These are phyloP conservation scores for Polydrusus pterygomalis DNA, from an alignment of 2,888 invertebrate genomes.

Conservation along the genomic window DNA sequence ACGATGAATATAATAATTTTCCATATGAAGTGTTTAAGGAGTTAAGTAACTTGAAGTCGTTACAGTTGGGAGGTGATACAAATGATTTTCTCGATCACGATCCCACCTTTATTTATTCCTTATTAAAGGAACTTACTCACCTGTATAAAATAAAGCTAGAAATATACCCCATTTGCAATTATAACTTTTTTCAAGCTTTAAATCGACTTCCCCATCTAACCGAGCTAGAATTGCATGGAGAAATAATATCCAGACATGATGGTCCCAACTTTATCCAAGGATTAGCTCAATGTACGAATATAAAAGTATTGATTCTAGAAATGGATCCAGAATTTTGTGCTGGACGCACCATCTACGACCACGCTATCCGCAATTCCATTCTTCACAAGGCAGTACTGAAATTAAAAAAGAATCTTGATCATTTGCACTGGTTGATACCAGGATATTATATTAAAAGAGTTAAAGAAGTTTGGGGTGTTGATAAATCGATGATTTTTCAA, in stretches of 20 bases:
- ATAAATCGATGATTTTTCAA: constrained; percentile 10
- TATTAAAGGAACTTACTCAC: constrained; percentile 18
- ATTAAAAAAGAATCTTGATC: constrained; percentile 12
- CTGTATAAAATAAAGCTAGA: constrained; percentile 15
- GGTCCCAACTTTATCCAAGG: background rate
- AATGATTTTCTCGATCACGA: background rate
- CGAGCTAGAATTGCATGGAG: constrained; percentile 14
- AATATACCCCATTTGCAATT: constrained; percentile 16
- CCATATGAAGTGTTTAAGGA: constrained; percentile 5
- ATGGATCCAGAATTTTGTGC: constrained; percentile 25
- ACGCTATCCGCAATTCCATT: constrained; percentile 13
- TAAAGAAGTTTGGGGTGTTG: constrained; percentile 3
- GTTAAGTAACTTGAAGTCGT: background rate
- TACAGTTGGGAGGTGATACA: constrained; percentile 32
- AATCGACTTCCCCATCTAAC: constrained; percentile 18
- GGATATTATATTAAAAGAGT: constrained; percentile 16
- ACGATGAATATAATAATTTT: constrained; percentile 10
- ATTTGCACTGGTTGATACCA: constrained; percentile 15
- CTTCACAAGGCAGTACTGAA: constrained; percentile 11
- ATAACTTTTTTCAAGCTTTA: constrained; percentile 10
- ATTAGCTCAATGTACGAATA: constrained; percentile 3
- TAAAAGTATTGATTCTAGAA: constrained; percentile 24
- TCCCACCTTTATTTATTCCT: background rate
- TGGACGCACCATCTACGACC: constrained; percentile 2
- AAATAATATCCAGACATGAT: constrained; percentile 17